Evolutionary conservation across 2,797 vertebrate genomes (phyloP), one percentile per base, ranked within the genome.

Genomic region (Apogon talboti): DNA sequence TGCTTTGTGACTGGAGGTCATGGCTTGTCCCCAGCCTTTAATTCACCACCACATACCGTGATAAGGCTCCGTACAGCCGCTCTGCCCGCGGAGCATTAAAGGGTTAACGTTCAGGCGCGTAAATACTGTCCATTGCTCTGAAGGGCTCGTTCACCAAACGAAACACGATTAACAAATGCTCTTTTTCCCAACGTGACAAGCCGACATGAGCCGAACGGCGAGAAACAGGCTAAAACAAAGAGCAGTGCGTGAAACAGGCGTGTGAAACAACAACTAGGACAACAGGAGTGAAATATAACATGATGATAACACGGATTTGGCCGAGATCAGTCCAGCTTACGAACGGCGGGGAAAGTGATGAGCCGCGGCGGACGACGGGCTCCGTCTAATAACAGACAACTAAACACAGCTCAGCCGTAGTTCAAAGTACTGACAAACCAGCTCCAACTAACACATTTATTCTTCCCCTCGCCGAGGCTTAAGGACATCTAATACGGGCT

Each of bases 41-140:
- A 47, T 59, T 72, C 67, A 30, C 6, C 28, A 3, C 54, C 3
- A 12, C 30, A 57, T 49, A 13, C 56, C 61, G 71, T 76, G 59
- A 28, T 43, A n/a, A 24, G 6, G 61, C 56, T 44, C 11, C 69
- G 44, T 10, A 15, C 37, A 62, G 49, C 45, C 45, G 3, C 38
- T 48, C 53, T 61, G 67, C 52, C 38, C 33, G 21, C 5, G 51
- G 37, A 65, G 64, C 69, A 79, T 13, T 19, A 84, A 92, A 84
- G 91, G 91, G 93, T 94, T 94, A 93, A 94, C 67, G 88, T 88
- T 87, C 91, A 89, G 91, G 91, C 93, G 93, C 92, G 92, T 92
- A 94, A 94, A 94, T 82, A 76, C 87, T 82, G 63, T 71, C 64
- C 82, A 53, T 18, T 37, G 76, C 84, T 87, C 62, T 60, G 76